Conservation (phyloP, 2,113 vertebrate genomes). For the Pangasianodon gigas region DNA sequence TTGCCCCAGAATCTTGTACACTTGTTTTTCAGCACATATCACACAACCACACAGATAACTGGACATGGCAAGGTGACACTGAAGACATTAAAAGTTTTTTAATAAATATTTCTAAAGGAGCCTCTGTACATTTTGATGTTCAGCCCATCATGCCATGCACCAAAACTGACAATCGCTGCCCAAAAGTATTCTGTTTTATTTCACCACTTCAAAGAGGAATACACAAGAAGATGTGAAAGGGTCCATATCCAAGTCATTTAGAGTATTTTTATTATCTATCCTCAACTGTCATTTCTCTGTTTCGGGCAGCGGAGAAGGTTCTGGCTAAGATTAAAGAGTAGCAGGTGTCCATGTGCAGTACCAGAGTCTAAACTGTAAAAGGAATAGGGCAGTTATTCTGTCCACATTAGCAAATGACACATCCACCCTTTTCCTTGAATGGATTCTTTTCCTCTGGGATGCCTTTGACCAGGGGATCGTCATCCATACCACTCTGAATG, state of each 20-base stretch:
- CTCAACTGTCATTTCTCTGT: conserved; percentile 47
- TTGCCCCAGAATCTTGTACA: not conserved
- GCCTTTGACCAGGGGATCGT: conserved; percentile 91
- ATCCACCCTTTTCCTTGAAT: conserved; percentile 97
- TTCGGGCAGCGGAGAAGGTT: conserved; percentile 43
- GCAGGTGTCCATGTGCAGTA: conserved; percentile 60
- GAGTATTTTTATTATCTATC: conserved; percentile 47
- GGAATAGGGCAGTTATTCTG: conserved; percentile 58
- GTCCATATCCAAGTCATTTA: conserved; percentile 48
- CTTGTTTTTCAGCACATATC: not conserved
- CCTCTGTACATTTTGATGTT: conserved; percentile 8
- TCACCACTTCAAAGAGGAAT: conserved; percentile 48
- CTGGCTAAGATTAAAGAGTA: conserved; percentile 54
- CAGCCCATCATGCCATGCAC: conserved; percentile 10
- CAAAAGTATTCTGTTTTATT: conserved; percentile 61
- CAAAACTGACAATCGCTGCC: conserved; percentile 51
- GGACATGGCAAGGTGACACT: not conserved
- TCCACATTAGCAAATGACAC: conserved; percentile 83
- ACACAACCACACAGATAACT: not conserved
- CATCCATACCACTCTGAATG: conserved; percentile 84
- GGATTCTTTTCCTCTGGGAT: conserved; percentile 97
- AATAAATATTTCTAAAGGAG: conserved; percentile 15
- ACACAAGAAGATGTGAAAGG: conserved; percentile 46
- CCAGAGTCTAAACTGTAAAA: conserved; percentile 61
- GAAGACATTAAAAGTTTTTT: not conserved